Evolutionary conservation across 1,140 invertebrate species (phyloP).

Genomic region (Thereuonema tuberculata): DNA sequence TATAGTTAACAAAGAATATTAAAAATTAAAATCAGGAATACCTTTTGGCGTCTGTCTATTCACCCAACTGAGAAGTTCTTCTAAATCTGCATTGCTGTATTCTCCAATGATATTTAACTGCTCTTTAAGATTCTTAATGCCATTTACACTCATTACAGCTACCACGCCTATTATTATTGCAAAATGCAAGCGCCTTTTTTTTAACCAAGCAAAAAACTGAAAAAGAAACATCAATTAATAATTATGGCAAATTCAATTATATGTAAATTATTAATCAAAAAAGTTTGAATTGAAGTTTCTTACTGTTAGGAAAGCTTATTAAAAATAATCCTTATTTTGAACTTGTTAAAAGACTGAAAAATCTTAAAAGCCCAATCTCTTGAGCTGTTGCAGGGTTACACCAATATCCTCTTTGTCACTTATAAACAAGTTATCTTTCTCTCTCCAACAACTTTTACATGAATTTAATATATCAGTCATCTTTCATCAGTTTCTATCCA

Average conservation of each 20-base stretch:
- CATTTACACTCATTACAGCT: constrained; percentile 35
- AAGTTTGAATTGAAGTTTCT: constrained; percentile 29
- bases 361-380: too few species aligned
- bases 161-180: constrained; percentile 31
- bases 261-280: background rate
- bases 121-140: constrained; percentile 34
- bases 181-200: constrained; percentile 25
- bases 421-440: too few species aligned
- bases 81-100: constrained; percentile 52
- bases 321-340: too few species aligned
- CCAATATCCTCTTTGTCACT: too few species aligned
- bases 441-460: too few species aligned
- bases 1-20: too few species aligned
- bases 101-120: constrained; percentile 41
- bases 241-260: constrained; percentile 11
- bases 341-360: too few species aligned
- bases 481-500: too few species aligned
- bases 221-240: constrained; percentile 19
- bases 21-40: too few species aligned
- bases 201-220: constrained; percentile 22
- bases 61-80: constrained; percentile 63
- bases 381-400: too few species aligned
- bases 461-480: too few species aligned
- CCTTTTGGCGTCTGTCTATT: constrained; percentile 39
- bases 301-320: too few species aligned